A percentile compares a stretch with the other conserved stretches of the same genome.
Conservation (phyloP, 2,797 vertebrate genomes). For the Leptatherina wallacei region DNA sequence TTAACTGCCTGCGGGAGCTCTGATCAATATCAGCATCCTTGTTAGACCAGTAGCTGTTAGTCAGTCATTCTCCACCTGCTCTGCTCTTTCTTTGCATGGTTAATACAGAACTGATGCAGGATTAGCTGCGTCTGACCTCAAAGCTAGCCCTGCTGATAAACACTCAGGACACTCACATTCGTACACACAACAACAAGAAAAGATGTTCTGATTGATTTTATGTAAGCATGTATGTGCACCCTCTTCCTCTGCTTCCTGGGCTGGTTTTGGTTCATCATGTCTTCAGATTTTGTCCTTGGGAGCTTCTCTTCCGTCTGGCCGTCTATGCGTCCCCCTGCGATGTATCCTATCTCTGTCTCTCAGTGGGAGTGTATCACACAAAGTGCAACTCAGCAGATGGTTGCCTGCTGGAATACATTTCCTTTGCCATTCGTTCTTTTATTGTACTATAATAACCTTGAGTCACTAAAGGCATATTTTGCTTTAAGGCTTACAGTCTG, state of each 20-base stretch:
- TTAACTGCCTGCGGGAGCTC: slow-evolving; percentile 44
- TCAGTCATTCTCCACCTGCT: slow-evolving; percentile 37
- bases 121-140: slow-evolving; percentile 67
- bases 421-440: slow-evolving; percentile 62
- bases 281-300: slow-evolving; percentile 69
- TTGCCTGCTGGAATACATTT: slow-evolving; percentile 67
- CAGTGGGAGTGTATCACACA: slow-evolving; percentile 48
- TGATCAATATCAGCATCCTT: slow-evolving; percentile 65
- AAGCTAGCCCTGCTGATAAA: slow-evolving; percentile 42
- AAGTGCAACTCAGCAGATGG: slow-evolving; percentile 71
- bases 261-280: slow-evolving; percentile 18
- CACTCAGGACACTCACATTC: slow-evolving; percentile 27
- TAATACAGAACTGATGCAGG: slow-evolving; percentile 48
- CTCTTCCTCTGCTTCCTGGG: slow-evolving; percentile 45
- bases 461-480: slow-evolving; percentile 48
- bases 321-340: slow-evolving; percentile 32
- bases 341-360: slow-evolving; percentile 50
- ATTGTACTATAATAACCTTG: slow-evolving; percentile 59
- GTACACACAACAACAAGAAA: slow-evolving; percentile 25
- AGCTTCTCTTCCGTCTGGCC: slow-evolving; percentile 54
- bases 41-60: slow-evolving; percentile 41
- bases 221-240: slow-evolving; percentile 18
- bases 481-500: slow-evolving; percentile 36
- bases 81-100: slow-evolving; percentile 24
- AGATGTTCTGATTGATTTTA: slow-evolving; percentile 43